Percentiles rank a stretch among this genome's conserved stretches.
Conservation (phyloP, 2,113 vertebrate genomes). For the Rafetus swinhoei region DNA sequence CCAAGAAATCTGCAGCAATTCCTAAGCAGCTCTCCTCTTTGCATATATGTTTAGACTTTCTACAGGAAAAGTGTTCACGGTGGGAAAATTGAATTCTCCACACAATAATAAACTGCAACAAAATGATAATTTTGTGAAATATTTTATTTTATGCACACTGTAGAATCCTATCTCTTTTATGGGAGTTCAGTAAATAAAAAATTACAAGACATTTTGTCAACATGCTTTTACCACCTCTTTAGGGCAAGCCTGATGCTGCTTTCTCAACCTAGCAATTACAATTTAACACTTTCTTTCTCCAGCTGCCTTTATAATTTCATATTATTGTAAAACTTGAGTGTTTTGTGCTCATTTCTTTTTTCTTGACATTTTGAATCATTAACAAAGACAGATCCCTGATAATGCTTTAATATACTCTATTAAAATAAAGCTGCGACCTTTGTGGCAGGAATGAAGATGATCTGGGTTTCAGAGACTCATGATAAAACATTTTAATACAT, state of each 20-base stretch:
- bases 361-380: background rate
- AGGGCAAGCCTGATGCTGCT: constrained; percentile 41
- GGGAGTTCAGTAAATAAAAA: constrained; percentile 26
- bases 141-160: constrained; percentile 59
- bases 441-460: background rate
- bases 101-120: constrained; percentile 25
- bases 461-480: background rate
- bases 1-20: background rate
- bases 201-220: constrained; percentile 10
- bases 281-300: constrained; percentile 38
- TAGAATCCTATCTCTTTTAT: constrained; percentile 49
- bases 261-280: constrained; percentile 14
- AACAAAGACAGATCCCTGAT: background rate
- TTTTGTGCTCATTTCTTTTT: background rate
- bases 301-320: background rate
- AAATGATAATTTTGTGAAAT: constrained; percentile 29
- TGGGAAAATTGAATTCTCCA: constrained; percentile 22
- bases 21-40: background rate
- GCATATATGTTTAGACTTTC: background rate
- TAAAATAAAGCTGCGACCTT: background rate
- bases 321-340: background rate
- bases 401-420: background rate
- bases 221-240: constrained; percentile 25
- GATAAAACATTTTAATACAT: background rate
- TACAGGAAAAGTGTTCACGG: background rate